A percentile compares a stretch with the other conserved stretches of the same genome.
Evolutionary conservation across 2,888 invertebrate genomes (phyloP).

Genomic region (Scaptomyza polygonia): DNA sequence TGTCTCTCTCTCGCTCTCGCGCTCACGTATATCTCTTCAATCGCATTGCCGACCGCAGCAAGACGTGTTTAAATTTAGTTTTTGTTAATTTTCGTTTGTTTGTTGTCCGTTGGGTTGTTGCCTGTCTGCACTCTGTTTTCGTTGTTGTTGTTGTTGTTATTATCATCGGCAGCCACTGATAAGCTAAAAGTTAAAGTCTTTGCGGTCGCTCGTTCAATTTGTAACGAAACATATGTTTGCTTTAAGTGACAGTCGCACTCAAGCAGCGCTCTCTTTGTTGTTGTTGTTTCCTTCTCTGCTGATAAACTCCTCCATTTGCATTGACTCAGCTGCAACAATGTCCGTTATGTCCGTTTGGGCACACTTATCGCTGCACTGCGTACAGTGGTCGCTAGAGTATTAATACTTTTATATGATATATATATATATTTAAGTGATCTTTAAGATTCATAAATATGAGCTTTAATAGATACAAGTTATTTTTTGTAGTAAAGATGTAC

Average conservation of each 20-base stretch:
- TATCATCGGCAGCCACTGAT: slow-evolving; percentile 63
- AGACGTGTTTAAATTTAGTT: slow-evolving; percentile 77
- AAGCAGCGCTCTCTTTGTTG: slow-evolving; percentile 30
- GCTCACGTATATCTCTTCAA: neutral
- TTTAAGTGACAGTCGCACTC: slow-evolving; percentile 74
- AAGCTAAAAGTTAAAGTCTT: slow-evolving; percentile 54
- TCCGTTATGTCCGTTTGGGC: neutral
- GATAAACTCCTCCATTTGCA: slow-evolving; percentile 32
- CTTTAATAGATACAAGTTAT: neutral
- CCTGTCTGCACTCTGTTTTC: slow-evolving; percentile 11
- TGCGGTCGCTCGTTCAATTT: slow-evolving; percentile 71
- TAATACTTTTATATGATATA: neutral
- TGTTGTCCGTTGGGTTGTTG: slow-evolving; percentile 43
- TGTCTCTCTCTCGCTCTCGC: slow-evolving; percentile 9
- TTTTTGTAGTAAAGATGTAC: neutral
- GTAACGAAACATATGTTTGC: slow-evolving; percentile 74
- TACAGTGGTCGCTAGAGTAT: slow-evolving; percentile 1
- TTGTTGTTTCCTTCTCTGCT: slow-evolving; percentile 20
- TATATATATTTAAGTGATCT: no score
- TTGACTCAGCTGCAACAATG: slow-evolving; percentile 29
- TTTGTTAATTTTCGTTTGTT: slow-evolving; percentile 75
- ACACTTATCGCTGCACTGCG: neutral
- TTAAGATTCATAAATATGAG: no score
- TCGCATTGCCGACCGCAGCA: slow-evolving; percentile 52
- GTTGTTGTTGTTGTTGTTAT: slow-evolving; percentile 31